Evolutionary conservation across 2,888 invertebrate species (phyloP), one percentile per base, ranked within the genome.

Genomic region (Cerastis rubricosa): DNA sequence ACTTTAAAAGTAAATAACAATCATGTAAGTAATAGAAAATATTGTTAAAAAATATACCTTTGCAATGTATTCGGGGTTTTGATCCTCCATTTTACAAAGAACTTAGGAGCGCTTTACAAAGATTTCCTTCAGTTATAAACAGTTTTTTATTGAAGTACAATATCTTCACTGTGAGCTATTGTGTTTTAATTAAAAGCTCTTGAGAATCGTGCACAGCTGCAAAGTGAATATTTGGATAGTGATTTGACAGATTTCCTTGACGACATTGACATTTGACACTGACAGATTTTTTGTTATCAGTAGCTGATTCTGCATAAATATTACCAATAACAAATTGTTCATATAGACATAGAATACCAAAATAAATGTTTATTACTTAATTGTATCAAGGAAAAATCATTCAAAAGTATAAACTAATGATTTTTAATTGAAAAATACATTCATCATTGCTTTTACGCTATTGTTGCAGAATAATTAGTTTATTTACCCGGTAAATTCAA

Each of bases 81-180:
- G 59, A 25, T 83, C 63, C 22, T 80, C 89, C 88, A 89, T 89
- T 71, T 65, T 87, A 61, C 11, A 12, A n/a, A 17, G 11, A 59
- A 35, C 2, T 25, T 47, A 17, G 64, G 43, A 57, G 29, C 11
- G 43, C 17, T 57, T 59, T n/a, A 12, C n/a, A 67, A 51, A 25
- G 14, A 66, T 45, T 71, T 47, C 43, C 4, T 54, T 45, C 14
- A 47, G 17, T 43, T 40, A 19, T 47, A 14, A 76, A 76, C 11
- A 1, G 54, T 66, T 51, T 29, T 73, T 40, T 49, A 68, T 54
- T 74, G 29, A 25, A 25, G 22, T 57, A 57, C 7, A 79, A 49
- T 81, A 64, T 14, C n/a, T 76, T 45, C 43, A 43, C 61, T 67
- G 29, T 43, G 22, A 40, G 14, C 63, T 74, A 47, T 63, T 77